phyloP scores from a whole-genome alignment of 2,888 invertebrate species.

The Eristalinus sepulchralis region DNA sequence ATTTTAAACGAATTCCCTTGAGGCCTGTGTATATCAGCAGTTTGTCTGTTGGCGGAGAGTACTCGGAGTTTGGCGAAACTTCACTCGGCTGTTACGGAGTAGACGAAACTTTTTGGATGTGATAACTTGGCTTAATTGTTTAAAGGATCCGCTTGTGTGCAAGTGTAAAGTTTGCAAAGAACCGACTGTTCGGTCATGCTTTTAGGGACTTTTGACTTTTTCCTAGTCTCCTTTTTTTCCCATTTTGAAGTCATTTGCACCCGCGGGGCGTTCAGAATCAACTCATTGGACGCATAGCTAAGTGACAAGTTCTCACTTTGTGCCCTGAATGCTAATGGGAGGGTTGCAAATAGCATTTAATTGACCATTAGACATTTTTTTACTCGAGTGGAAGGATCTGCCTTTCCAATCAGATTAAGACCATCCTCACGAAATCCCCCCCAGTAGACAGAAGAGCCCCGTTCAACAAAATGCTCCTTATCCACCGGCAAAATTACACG shows the following conservation, averaged over 20 bases:
- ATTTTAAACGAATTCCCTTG: neutral
- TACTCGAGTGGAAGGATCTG: too few relatives aligned
- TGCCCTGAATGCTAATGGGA: neutral
- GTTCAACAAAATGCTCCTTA: constrained; percentile 20
- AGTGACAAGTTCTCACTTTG: too few relatives aligned
- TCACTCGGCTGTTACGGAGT: neutral
- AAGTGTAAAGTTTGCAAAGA: neutral
- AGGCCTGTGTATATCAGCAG: neutral
- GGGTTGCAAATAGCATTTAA: too few relatives aligned
- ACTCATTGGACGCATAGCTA: neutral
- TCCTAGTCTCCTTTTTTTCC: neutral
- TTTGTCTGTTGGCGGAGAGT: neutral
- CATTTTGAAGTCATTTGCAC: neutral
- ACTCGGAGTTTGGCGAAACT: neutral
- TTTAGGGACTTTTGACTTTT: neutral
- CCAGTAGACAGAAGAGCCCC: neutral
- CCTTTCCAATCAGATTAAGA: too few relatives aligned
- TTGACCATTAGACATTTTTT: neutral
- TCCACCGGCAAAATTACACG: neutral
- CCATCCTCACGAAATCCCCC: neutral
- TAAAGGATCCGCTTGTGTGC: neutral
- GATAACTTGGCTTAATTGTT: neutral
- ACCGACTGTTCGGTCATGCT: neutral
- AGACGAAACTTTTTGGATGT: neutral
- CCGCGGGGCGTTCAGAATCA: neutral